These are phyloP conservation scores for Pyrgilauda ruficollis DNA, from an alignment of 2,113 vertebrate genomes.

Conservation along the genomic window DNA sequence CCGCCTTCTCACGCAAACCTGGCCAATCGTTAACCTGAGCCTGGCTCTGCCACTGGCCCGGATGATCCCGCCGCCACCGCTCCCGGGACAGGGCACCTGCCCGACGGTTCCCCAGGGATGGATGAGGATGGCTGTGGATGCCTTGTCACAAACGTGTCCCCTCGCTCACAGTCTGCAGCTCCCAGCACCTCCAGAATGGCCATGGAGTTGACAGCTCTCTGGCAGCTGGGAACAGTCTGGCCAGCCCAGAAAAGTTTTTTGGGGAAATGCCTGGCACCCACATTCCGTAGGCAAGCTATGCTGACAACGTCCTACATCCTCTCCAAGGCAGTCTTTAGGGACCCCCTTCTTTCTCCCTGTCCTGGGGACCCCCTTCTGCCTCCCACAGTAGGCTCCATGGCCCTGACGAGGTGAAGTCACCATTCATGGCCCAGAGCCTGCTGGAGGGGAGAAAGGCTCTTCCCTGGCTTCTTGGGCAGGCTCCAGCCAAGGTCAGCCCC, in stretches of 20 bases:
- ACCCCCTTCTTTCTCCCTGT: no score
- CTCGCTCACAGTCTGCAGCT: neutral
- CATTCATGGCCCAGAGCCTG: neutral
- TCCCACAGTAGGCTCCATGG: neutral
- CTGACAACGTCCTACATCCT: neutral
- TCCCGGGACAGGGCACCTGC: fast-evolving
- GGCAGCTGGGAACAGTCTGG: neutral
- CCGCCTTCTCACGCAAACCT: conserved; percentile 59
- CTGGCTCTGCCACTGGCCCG: neutral
- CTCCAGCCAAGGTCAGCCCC: neutral
- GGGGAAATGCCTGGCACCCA: neutral
- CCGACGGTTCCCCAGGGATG: fast-evolving
- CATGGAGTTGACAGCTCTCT: neutral
- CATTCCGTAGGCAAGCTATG: fast-evolving
- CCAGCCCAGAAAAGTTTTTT: neutral
- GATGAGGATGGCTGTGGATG: neutral
- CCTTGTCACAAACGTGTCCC: neutral
- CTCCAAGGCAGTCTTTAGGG: neutral
- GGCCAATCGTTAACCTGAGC: conserved; percentile 61
- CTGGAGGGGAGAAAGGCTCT: neutral
- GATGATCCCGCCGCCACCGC: neutral
- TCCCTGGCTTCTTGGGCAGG: neutral
- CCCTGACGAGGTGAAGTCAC: neutral
- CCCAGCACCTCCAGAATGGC: neutral
- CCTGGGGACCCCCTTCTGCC: neutral